A percentile compares a stretch with the other conserved stretches of the same genome.
Evolutionary conservation across 2,113 vertebrate genomes (phyloP).

Genomic region (Neolamprologus fasciatus): DNA sequence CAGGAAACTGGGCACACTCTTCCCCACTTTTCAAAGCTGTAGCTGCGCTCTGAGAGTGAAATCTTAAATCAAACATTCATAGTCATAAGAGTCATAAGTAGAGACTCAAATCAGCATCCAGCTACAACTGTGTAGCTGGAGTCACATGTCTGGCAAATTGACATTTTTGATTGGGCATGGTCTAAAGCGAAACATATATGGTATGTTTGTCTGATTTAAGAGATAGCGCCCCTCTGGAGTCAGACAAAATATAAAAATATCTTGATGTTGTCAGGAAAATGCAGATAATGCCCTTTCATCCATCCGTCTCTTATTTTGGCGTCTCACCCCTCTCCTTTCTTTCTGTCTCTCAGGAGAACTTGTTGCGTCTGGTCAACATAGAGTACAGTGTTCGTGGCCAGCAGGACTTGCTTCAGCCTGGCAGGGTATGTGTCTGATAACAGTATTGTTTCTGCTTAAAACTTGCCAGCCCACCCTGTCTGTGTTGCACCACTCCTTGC

Average conservation of each 20-base stretch:
- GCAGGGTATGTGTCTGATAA: constrained; percentile 84
- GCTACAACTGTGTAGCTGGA: not conserved
- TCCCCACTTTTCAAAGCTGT: not conserved
- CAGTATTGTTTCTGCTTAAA: constrained; percentile 54
- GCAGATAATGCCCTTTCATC: not conserved
- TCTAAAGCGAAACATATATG: not conserved
- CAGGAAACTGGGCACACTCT: not conserved
- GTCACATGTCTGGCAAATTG: not conserved
- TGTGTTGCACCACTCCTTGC: constrained; percentile 7
- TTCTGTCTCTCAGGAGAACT: constrained; percentile 76
- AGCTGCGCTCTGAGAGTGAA: not conserved
- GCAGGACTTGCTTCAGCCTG: constrained; percentile 80
- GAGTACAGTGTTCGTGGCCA: constrained; percentile 85
- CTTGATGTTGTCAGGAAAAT: not conserved
- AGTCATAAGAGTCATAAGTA: not conserved
- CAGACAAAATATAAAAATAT: not conserved
- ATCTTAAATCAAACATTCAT: not conserved
- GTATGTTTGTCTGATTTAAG: not conserved
- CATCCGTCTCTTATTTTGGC: not conserved
- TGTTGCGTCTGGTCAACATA: constrained; percentile 89
- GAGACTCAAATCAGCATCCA: not conserved
- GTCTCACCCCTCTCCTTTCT: not conserved
- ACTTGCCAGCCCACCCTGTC: constrained; percentile 11
- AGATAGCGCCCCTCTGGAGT: not conserved
- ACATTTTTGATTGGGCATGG: not conserved